phyloP scores from a whole-genome alignment of 2,113 vertebrate genomes.

The Actenoides hombroni region DNA sequence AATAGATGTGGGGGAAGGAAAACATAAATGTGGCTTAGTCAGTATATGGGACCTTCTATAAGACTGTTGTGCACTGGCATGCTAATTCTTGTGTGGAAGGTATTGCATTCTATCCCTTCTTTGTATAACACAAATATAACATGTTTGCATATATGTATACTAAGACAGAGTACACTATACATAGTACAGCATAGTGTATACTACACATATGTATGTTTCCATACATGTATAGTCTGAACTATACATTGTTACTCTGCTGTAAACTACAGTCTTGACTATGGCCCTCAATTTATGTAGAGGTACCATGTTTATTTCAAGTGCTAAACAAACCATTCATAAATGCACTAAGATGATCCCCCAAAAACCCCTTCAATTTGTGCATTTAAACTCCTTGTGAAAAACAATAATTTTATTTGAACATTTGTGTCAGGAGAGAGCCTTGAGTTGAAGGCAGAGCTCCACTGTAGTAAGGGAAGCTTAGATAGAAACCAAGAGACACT shows the following conservation, averaged over 20 bases:
- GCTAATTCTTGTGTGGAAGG: neutral
- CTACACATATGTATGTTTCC: neutral
- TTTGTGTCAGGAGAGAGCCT: neutral
- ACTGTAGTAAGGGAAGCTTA: neutral
- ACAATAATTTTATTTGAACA: neutral
- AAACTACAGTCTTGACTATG: neutral
- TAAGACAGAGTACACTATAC: neutral
- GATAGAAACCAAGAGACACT: neutral
- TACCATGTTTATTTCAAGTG: neutral
- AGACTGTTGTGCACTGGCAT: neutral
- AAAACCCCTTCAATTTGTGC: neutral
- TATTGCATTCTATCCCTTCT: neutral
- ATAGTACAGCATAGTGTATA: neutral
- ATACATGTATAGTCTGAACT: neutral
- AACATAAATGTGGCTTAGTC: neutral
- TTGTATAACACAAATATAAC: neutral
- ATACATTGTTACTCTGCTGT: neutral
- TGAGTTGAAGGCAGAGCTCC: neutral
- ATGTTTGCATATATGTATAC: too few relatives aligned
- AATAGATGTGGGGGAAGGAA: neutral
- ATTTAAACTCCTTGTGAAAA: neutral
- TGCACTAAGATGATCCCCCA: neutral
- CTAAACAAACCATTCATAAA: neutral
- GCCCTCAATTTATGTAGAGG: neutral
- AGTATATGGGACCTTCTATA: neutral